Conservation (phyloP, 2,797 vertebrate genomes). For the Hapalemur alaotrensis region DNA sequence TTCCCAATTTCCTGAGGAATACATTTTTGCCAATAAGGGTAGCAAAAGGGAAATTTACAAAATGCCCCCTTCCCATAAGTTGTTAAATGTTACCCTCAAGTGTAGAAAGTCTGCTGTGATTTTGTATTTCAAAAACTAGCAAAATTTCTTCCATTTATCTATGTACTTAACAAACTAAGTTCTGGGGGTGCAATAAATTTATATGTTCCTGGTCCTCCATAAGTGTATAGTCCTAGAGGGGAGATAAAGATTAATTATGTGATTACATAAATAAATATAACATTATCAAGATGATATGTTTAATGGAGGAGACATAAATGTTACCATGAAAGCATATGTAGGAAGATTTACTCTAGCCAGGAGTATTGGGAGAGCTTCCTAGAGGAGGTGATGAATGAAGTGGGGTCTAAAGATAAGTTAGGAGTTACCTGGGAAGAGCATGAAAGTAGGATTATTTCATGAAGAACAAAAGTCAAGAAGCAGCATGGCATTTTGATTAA, state of each 20-base stretch:
- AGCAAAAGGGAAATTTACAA: neutral
- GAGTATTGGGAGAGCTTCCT: neutral
- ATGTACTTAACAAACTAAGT: neutral
- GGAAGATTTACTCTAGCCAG: neutral
- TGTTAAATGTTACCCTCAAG: neutral
- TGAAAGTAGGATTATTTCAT: neutral
- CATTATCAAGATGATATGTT: neutral
- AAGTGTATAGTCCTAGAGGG: neutral
- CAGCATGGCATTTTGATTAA: neutral
- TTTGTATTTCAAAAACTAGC: constrained; percentile 24
- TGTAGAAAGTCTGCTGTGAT: neutral
- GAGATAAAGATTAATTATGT: neutral
- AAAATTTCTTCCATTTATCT: neutral
- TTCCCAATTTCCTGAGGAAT: neutral
- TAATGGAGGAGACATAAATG: neutral
- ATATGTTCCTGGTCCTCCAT: neutral
- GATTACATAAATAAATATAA: neutral
- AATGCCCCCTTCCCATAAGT: fast-evolving
- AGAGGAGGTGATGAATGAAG: neutral
- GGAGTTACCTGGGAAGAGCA: neutral
- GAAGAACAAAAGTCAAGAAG: neutral
- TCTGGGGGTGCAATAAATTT: neutral
- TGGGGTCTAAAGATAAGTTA: neutral
- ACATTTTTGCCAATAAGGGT: neutral
- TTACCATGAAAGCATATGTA: neutral